A percentile compares a stretch with the other conserved stretches of the same genome.
Evolutionary conservation across 2,113 vertebrate genomes (phyloP).

Genomic region (Dromiciops gliroides): DNA sequence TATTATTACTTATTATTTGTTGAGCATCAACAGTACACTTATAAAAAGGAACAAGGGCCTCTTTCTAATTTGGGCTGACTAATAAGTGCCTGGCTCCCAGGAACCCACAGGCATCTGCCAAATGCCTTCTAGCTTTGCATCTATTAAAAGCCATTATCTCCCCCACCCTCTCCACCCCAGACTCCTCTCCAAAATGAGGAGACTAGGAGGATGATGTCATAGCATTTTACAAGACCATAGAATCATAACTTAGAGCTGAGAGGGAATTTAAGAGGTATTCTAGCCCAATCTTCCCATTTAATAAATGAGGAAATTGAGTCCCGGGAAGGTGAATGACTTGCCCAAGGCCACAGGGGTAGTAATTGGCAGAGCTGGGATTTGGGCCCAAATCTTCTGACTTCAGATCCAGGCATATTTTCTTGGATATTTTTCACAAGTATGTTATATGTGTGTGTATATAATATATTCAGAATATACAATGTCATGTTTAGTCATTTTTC

Average conservation of each 20-base stretch:
- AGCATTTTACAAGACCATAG: not conserved
- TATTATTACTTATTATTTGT: conserved; percentile 54
- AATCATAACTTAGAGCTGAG: not conserved
- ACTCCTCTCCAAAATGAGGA: not conserved
- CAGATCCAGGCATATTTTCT: not conserved
- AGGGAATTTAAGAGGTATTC: not conserved
- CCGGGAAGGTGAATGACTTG: not conserved
- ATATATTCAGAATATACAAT: not conserved
- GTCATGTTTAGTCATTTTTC: not conserved
- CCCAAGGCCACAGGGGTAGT: not conserved
- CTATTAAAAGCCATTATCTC: conserved; percentile 40
- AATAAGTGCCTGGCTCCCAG: conserved; percentile 37
- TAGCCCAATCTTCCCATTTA: not conserved
- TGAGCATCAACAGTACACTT: conserved; percentile 54
- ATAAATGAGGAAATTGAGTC: not conserved
- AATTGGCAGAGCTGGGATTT: not conserved
- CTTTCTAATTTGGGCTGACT: conserved; percentile 52
- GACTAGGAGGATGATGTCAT: not conserved
- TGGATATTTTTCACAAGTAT: not conserved
- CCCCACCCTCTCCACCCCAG: not conserved
- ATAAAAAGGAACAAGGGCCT: conserved; percentile 22
- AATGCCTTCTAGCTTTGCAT: conserved; percentile 40
- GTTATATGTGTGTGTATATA: too few relatives aligned
- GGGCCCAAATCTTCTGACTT: not conserved
- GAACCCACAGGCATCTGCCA: conserved; percentile 39